Base-by-base conservation (phyloP, 2,888 invertebrate species). In the Zootermopsis nevadensis region DNA sequence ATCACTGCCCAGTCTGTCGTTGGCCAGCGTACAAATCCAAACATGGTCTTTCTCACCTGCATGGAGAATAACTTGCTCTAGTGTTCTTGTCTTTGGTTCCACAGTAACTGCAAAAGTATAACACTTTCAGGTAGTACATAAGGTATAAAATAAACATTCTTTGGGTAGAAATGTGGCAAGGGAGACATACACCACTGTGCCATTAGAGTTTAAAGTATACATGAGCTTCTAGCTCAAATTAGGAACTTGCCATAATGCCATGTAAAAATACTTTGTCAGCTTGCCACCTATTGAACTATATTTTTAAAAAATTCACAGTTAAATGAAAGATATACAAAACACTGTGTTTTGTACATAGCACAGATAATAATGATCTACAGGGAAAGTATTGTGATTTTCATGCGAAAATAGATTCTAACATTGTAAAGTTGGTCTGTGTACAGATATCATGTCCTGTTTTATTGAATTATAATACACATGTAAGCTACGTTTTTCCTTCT, bases 1-100 rank as follows among this genome's bases (percentile, higher is more conserved):
- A 91, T 86, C 90, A 90, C 84, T 92, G 92, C 85, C 92, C 92
- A 2, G 89, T 90, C 22, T 92, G 92, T 86, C 88, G 92, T 15
- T 91, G 91, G 91, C 91, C 91, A n/a, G 89, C 91, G 0, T 91
- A 90, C 87, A 88, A 88, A 84, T 66, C 60, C n/a, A 85, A 85
- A 74, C 82, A 77, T 19, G 35, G 42, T 31, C n/a, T 53, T 10
- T 31, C 79, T 31, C 84, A 84, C 42, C 69, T 72, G 12, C 77
- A 84, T 42, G 38, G 69, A 74, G 80, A 77, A 74, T 77, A 66
- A 60, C 27, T 27, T 38, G 22, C 33, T 38, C 12, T 42, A 80
- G 33, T 67, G 24, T 66, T 77, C 66, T 42, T 74, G 15, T 38
- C 38, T 12, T 74, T 35, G 69, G 30, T 60, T 60, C 27, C 27